These are phyloP conservation scores for Ceratitis capitata DNA, from an alignment of 1,140 invertebrate species.

Conservation along the genomic window DNA sequence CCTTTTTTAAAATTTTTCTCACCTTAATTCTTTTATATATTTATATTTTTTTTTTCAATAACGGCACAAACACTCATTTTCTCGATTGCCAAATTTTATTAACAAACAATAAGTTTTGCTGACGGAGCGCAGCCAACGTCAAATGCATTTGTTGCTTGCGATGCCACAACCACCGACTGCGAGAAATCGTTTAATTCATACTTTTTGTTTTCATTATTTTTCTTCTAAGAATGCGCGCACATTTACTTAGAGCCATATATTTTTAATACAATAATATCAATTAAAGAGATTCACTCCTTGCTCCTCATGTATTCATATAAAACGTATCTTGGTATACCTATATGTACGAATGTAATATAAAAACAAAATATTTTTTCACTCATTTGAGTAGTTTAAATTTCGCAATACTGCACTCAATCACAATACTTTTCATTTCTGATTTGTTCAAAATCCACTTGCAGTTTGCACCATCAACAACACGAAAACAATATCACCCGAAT, in stretches of 20 bases:
- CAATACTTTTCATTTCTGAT: not conserved
- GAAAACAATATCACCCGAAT: not conserved
- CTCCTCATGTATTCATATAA: not conserved
- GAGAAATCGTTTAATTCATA: not conserved
- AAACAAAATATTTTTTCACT: slow-evolving; percentile 2
- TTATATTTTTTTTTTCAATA: not conserved
- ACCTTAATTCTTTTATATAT: too few relatives aligned
- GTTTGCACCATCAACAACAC: not conserved
- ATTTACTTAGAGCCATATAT: not conserved
- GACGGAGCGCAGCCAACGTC: not conserved
- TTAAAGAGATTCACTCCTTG: not conserved
- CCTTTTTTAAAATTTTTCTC: not conserved
- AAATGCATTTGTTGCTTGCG: not conserved
- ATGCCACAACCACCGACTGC: not conserved
- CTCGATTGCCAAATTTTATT: not conserved
- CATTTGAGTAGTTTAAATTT: not conserved
- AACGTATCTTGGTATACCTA: not conserved
- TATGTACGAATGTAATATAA: not conserved
- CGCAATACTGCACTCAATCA: not conserved
- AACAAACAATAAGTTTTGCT: not conserved
- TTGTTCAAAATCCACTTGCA: slow-evolving; percentile 21
- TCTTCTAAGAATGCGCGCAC: not conserved
- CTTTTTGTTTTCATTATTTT: not conserved
- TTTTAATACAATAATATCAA: too few relatives aligned
- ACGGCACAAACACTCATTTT: not conserved